A percentile compares a stretch with the other conserved stretches of the same genome.
Evolutionary conservation across 2,888 invertebrate species (phyloP).

Genomic region (Drosophila mulleri): DNA sequence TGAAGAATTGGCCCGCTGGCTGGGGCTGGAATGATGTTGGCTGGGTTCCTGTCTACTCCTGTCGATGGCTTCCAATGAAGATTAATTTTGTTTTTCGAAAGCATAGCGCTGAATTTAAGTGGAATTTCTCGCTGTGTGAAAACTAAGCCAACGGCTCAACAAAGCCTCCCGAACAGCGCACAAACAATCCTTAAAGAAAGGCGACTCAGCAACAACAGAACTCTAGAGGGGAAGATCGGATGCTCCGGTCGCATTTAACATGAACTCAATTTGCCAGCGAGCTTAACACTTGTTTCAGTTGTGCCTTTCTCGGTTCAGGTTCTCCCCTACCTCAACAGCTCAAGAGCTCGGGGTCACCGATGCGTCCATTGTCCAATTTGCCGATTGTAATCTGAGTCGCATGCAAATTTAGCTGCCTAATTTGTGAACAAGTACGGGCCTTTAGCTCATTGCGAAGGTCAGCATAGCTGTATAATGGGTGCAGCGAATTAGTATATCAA

Average conservation of each 20-base stretch:
- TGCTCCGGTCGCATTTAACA: conserved; percentile 57
- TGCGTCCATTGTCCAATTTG: conserved; percentile 55
- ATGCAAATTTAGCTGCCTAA: conserved; percentile 73
- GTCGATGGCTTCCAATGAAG: conserved; percentile 79
- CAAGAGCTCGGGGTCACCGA: conserved; percentile 43
- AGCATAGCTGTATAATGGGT: conserved; percentile 2
- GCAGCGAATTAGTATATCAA: background rate
- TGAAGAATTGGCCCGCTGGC: conserved; percentile 38
- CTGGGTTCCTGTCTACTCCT: conserved; percentile 53
- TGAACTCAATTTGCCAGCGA: conserved; percentile 77
- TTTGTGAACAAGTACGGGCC: conserved; percentile 69
- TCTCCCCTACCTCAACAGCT: conserved; percentile 28
- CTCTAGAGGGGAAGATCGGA: conserved; percentile 28
- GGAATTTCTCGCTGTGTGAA: conserved; percentile 61
- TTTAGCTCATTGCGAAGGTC: conserved; percentile 27
- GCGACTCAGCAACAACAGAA: background rate
- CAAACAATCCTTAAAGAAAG: background rate
- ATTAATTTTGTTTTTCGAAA: conserved; percentile 77
- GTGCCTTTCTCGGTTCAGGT: conserved; percentile 1
- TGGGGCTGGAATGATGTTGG: conserved; percentile 23
- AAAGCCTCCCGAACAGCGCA: conserved; percentile 15
- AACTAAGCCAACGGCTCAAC: conserved; percentile 58
- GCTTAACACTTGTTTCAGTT: conserved; percentile 75
- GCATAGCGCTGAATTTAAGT: conserved; percentile 61
- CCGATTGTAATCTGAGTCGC: conserved; percentile 72